Evolutionary conservation across 2,888 invertebrate species (phyloP), one percentile per base, ranked within the genome.

Genomic region (Eubasilissa splendida): DNA sequence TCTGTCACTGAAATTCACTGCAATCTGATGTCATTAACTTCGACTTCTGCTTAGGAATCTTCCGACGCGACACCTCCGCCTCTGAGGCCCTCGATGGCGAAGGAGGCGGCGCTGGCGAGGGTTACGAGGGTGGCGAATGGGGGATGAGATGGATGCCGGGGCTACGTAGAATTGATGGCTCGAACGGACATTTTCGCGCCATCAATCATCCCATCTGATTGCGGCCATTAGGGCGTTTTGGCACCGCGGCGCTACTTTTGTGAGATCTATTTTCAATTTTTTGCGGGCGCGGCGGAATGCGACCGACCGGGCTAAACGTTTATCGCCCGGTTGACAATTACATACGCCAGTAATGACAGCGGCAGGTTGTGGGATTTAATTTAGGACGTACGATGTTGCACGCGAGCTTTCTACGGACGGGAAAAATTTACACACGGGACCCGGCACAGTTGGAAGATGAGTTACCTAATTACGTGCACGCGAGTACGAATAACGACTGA

Each of bases 171-270:
- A 80, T 80, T 80, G 75, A 80, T 80, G 80, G 80, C 76, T 52
- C 76, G 76, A 66, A 56, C 33, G 76, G 80, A 80, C 80, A 80
- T 80, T 80, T 76, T 80, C 76, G 76, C 76, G 66, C 80, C 80
- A 80, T 80, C 80, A 76, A 80, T 80, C 80, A 80, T 80, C 59
- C 70, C 58, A 75, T 76, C 80, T 71, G 80, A 80, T 80, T 80
- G 80, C 73, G 60, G 66, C 65, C 79, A 76, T 68, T 68, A 68
- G 42, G 66, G 68, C 68, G 68, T 68, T 68, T 63, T 52, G 68
- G 68, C 52, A 68, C 50, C 52, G 68, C 68, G 50, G 68, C 68
- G 42, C 50, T 12, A 68, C 65, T 65, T 33, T 65, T 12, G 31
- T 33, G 65, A 65, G 22, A 22, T 58, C 12, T 58, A 11, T 58